Conservation (phyloP, 2,797 vertebrate species). For the Gymnopithys bicolor region DNA sequence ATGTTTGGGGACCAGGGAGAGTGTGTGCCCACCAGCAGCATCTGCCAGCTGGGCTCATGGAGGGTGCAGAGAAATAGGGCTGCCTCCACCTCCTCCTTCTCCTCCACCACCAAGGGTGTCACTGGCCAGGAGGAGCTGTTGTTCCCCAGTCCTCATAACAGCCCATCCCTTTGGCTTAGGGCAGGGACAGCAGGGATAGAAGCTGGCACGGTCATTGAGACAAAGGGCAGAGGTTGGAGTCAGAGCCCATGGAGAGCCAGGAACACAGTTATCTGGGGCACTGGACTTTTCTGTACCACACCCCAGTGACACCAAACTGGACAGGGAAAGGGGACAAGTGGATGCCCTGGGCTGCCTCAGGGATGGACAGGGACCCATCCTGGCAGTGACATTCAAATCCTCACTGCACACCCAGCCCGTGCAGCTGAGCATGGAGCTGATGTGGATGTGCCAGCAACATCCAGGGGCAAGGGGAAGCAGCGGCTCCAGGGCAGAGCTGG, state of each 20-base stretch:
- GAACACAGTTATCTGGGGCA: accelerated
- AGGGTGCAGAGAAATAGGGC: background rate
- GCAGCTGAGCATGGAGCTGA: background rate
- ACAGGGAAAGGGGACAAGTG: background rate
- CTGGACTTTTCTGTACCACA: background rate
- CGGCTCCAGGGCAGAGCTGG: accelerated
- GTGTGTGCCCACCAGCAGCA: background rate
- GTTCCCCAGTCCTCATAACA: accelerated
- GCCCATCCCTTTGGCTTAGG: background rate
- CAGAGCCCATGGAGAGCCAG: accelerated
- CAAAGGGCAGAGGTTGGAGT: background rate
- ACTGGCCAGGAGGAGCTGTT: accelerated
- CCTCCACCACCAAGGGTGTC: too few species aligned
- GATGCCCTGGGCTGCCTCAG: background rate
- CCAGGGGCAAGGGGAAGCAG: background rate
- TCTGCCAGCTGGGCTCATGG: accelerated
- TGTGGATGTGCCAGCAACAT: accelerated
- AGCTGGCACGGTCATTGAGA: accelerated
- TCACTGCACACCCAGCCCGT: accelerated
- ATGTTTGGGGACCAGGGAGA: accelerated
- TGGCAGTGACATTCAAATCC: accelerated
- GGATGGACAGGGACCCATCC: background rate
- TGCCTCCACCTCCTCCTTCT: background rate
- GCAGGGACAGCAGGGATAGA: background rate
- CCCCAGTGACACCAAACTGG: accelerated